phyloP scores from a whole-genome alignment of 2,888 invertebrate genomes.

The Endomychus coccineus region DNA sequence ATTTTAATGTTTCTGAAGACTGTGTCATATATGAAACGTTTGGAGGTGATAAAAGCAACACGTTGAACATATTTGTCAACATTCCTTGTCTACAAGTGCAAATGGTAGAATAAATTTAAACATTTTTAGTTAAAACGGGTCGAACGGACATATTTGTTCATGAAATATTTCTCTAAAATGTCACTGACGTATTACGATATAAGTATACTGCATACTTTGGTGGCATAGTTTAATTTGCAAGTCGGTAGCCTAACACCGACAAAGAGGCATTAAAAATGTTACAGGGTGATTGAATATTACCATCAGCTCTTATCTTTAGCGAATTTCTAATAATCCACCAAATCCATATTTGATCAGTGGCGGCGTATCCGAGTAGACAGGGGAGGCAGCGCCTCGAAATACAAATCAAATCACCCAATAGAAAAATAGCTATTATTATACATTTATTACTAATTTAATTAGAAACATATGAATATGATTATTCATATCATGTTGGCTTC shows the following conservation, averaged over 20 bases:
- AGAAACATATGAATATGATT: too few relatives aligned
- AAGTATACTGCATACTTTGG: constrained; percentile 39
- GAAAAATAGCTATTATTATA: too few relatives aligned
- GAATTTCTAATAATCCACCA: too few relatives aligned
- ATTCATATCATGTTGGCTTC: too few relatives aligned
- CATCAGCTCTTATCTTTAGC: constrained; percentile 12
- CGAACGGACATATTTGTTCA: constrained; percentile 29
- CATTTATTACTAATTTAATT: too few relatives aligned
- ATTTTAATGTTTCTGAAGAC: too few relatives aligned
- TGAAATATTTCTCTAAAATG: constrained; percentile 39
- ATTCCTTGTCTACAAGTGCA: constrained; percentile 29
- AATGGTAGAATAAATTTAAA: constrained; percentile 32
- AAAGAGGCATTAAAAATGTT: constrained; percentile 36
- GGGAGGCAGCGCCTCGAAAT: too few relatives aligned
- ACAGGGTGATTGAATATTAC: constrained; percentile 37
- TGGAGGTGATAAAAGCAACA: constrained; percentile 31
- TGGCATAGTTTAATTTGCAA: constrained; percentile 44
- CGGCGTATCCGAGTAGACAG: too few relatives aligned
- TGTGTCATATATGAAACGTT: constrained; percentile 23
- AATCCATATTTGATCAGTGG: too few relatives aligned
- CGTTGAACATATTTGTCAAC: constrained; percentile 31
- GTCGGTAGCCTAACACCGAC: constrained; percentile 38
- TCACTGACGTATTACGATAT: constrained; percentile 43
- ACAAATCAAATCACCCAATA: too few relatives aligned
- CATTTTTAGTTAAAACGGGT: constrained; percentile 32